Percentiles rank a stretch among this genome's conserved stretches.
These are phyloP conservation scores for Onychomys arenicola DNA, from an alignment of 2,797 vertebrate species.

Conservation along the genomic window DNA sequence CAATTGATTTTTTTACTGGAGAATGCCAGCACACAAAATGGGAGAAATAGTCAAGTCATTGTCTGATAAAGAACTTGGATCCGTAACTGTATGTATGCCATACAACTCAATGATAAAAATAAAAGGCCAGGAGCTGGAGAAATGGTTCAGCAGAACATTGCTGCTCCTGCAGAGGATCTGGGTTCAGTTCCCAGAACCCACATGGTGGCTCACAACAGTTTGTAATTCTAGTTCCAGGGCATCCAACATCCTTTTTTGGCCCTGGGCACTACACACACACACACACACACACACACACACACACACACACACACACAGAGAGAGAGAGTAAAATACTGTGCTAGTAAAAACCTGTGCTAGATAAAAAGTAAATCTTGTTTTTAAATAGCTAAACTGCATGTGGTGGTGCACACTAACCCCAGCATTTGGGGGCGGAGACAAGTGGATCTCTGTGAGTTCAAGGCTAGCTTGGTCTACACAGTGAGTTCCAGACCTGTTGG, in stretches of 20 bases:
- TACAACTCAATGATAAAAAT: neutral
- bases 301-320: neutral
- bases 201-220: neutral
- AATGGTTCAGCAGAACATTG: rapidly evolving
- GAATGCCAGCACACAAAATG: no score
- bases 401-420: neutral
- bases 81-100: no score
- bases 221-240: neutral
- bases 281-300: neutral
- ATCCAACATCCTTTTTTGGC: neutral
- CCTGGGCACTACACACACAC: neutral
- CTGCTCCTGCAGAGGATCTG: neutral
- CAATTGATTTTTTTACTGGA: neutral
- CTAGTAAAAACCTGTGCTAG: neutral
- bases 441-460: neutral
- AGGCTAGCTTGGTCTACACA: neutral
- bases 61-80: neutral
- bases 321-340: no score
- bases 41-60: neutral
- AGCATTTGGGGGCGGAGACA: no score
- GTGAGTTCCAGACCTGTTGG: neutral
- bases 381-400: neutral
- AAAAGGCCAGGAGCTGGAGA: neutral
- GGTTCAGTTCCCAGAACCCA: neutral
- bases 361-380: neutral